phyloP scores from a whole-genome alignment of 2,797 vertebrate genomes.

The Gallinago nigripennis region DNA sequence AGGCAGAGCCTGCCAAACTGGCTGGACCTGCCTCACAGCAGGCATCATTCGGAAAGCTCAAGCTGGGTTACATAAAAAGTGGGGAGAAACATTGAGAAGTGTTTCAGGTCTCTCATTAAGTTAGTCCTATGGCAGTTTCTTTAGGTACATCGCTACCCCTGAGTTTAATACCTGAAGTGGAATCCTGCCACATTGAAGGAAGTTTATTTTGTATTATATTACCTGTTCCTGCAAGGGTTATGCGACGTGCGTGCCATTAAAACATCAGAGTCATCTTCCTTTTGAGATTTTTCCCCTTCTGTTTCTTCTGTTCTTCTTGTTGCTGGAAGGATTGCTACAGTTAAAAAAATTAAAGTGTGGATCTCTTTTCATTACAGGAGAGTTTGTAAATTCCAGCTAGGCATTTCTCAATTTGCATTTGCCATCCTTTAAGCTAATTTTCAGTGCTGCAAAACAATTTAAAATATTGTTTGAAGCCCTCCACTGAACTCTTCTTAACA shows the following conservation, averaged over 20 bases:
- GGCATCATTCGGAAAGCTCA: not conserved
- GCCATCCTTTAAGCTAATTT: constrained; percentile 75
- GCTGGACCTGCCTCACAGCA: not conserved
- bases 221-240: constrained; percentile 10
- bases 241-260: not conserved
- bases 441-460: constrained; percentile 68
- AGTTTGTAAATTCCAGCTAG: constrained; percentile 68
- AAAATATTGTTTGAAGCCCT: constrained; percentile 70
- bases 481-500: constrained; percentile 62
- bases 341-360: constrained; percentile 68
- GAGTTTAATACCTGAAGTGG: not conserved
- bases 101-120: not conserved
- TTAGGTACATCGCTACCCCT: not conserved
- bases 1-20: not conserved
- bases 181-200: not conserved
- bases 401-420: constrained; percentile 70
- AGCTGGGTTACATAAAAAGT: not conserved
- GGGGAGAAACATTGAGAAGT: not conserved
- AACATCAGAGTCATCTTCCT: constrained; percentile 62
- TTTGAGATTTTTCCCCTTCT: constrained; percentile 58
- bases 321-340: constrained; percentile 69
- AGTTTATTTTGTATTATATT: constrained; percentile 18
- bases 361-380: constrained; percentile 69
- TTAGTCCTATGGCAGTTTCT: not conserved
- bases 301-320: constrained; percentile 62